Evolutionary conservation across 2,888 invertebrate species (phyloP), one percentile per base, ranked within the genome.

Genomic region (Augiades crinisus): DNA sequence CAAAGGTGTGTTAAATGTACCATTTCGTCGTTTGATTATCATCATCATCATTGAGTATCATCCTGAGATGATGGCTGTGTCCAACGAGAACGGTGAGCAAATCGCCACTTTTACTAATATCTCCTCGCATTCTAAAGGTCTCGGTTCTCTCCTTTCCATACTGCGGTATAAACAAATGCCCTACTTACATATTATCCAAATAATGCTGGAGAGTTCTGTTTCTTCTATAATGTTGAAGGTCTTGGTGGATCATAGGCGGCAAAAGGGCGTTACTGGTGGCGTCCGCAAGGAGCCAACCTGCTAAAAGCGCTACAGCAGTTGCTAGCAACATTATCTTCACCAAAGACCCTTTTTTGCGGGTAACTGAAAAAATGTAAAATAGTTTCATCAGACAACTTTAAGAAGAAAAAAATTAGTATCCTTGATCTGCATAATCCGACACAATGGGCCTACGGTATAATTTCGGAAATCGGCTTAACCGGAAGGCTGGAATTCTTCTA

Each of bases 161-260:
- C n/a, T n/a, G n/a, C n/a, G n/a, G n/a, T n/a, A n/a, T n/a, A n/a
- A n/a, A n/a, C n/a, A n/a, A n/a, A n/a, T n/a, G n/a, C n/a, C n/a
- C 30, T 5, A 41, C 49, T 68, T 43, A 87, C 87, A 74, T 76
- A 3, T 70, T 59, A 34, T 75, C 69, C 22, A 85, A 47, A 33
- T 85, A 86, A 16, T 74, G 61, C 21, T 59, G 59, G 40, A 87
- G 50, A 14, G 63, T 76, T 33, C 80, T 67, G 47, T 62, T 80
- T 30, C 67, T 45, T 8, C 74, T 60, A 43, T 72, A 72, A 41
- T 83, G 81, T 0, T 63, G 43, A 2, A 87, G 65, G 30, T 70
- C 54, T 44, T 72, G 70, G 8, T 64, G 62, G 0, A 66, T 70
- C 0, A 70, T 70, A 0, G 63, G 63, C 0, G 75, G 76, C 0